phyloP scores from a whole-genome alignment of 2,888 invertebrate species.

The Dryocosmus kuriphilus region DNA sequence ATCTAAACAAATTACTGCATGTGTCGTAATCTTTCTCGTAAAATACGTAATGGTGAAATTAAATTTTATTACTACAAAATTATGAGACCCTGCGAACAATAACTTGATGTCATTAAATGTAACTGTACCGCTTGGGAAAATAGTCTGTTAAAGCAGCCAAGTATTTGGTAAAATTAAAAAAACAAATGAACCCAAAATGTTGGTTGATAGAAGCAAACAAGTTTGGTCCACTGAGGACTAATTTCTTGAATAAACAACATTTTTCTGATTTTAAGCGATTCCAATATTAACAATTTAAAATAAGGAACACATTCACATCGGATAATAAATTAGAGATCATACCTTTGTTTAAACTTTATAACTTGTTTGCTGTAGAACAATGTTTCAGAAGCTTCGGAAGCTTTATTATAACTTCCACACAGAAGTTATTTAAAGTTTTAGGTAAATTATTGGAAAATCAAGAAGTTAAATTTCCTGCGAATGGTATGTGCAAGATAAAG shows the following conservation, averaged over 20 bases:
- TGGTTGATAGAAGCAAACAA: too few relatives aligned
- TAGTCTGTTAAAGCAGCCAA: too few relatives aligned
- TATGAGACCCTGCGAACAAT: too few relatives aligned
- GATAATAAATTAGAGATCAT: not conserved
- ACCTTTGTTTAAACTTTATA: not conserved
- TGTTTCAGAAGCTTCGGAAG: not conserved
- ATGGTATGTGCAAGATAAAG: not conserved
- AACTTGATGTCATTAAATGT: too few relatives aligned
- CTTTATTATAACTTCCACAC: not conserved
- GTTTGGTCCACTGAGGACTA: too few relatives aligned
- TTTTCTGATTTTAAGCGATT: not conserved
- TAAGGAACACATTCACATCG: not conserved
- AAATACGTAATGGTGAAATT: not conserved
- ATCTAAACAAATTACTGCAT: not conserved
- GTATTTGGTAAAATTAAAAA: too few relatives aligned
- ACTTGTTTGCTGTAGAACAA: not conserved
- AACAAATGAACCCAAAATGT: too few relatives aligned
- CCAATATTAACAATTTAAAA: not conserved
- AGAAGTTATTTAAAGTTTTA: constrained; percentile 1
- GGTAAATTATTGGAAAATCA: constrained; percentile 16
- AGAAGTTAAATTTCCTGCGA: not conserved
- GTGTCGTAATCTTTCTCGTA: not conserved
- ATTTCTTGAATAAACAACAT: too few relatives aligned
- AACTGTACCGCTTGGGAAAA: too few relatives aligned
- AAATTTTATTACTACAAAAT: too few relatives aligned